Conservation (phyloP, 2,797 vertebrate genomes). For the Lepus oiostolus region DNA sequence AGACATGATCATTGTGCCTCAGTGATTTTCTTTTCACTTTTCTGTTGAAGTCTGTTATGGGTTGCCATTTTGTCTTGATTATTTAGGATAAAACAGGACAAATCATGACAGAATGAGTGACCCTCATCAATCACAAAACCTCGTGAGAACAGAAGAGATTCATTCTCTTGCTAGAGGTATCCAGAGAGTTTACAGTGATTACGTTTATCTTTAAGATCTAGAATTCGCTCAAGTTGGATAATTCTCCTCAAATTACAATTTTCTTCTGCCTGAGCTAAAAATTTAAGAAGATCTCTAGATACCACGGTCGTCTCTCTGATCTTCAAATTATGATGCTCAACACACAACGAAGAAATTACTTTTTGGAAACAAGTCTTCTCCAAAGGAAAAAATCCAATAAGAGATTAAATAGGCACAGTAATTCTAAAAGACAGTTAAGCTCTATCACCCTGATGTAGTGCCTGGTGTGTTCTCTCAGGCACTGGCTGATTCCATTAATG, state of each 20-base stretch:
- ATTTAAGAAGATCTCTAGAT: constrained; percentile 19
- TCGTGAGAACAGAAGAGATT: background rate
- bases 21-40: background rate
- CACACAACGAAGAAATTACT: background rate
- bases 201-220: constrained; percentile 17
- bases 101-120: background rate
- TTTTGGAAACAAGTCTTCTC: constrained; percentile 38
- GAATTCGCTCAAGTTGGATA: background rate
- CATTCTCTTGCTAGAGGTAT: background rate
- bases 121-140: background rate
- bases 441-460: background rate
- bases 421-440: constrained; percentile 2
- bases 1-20: background rate
- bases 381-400: background rate
- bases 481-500: constrained; percentile 11
- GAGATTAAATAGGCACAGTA: background rate
- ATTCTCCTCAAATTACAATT: constrained; percentile 12
- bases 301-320: background rate
- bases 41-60: background rate
- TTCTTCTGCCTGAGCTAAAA: constrained; percentile 45
- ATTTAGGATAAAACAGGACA: background rate
- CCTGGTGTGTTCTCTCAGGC: background rate
- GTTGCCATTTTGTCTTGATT: background rate
- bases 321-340: constrained; percentile 40
- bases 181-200: background rate